Conservation (phyloP, 2,113 vertebrate genomes). For the Psephotus haematonotus region DNA sequence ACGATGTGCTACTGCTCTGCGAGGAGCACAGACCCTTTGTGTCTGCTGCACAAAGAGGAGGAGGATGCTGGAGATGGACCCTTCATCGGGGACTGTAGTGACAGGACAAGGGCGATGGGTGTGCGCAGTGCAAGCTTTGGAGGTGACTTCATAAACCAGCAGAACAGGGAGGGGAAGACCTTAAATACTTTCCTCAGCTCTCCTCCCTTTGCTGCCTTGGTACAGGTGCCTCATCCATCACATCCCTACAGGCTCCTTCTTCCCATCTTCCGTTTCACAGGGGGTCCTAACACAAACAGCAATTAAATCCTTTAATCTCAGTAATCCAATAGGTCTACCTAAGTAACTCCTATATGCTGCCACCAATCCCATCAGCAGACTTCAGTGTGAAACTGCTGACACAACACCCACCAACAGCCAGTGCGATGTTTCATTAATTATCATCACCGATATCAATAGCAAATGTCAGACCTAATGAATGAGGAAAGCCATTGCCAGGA, state of each 20-base stretch:
- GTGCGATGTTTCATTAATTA: background rate
- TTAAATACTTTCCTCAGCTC: background rate
- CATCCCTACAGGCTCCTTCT: background rate
- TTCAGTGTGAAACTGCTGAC: background rate
- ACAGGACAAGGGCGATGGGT: background rate
- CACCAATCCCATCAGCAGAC: background rate
- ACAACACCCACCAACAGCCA: background rate
- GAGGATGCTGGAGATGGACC: background rate
- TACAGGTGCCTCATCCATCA: background rate
- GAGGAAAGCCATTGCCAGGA: background rate
- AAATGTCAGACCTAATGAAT: constrained; percentile 1
- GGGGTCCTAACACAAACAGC: background rate
- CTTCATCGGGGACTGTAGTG: background rate
- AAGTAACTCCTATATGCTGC: background rate
- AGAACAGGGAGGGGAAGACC: background rate
- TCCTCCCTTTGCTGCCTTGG: background rate
- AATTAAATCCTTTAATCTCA: background rate
- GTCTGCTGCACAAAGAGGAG: fast-evolving
- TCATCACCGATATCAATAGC: background rate
- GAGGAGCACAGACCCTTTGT: background rate
- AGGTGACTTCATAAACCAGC: background rate
- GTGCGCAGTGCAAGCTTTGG: background rate
- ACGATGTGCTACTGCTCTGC: background rate
- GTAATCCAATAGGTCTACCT: background rate
- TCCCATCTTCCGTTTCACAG: background rate